phyloP scores from a whole-genome alignment of 2,113 vertebrate species.

The Gila orcuttii region DNA sequence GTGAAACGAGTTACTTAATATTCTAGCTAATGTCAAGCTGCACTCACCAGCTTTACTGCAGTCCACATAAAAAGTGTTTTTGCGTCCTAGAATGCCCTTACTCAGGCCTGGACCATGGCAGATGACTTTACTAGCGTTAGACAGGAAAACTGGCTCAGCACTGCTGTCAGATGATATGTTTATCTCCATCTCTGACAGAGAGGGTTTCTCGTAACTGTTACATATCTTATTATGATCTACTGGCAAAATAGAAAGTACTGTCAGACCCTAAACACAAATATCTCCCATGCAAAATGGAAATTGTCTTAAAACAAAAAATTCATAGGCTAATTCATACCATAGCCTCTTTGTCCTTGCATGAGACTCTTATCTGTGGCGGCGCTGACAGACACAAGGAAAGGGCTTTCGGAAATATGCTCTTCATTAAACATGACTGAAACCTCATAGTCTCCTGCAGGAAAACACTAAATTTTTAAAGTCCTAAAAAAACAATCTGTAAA shows the following conservation, averaged over 20 bases:
- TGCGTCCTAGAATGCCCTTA: constrained; percentile 83
- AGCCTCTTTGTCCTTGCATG: not conserved
- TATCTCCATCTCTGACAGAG: not conserved
- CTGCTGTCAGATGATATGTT: constrained; percentile 26
- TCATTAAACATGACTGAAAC: constrained; percentile 31
- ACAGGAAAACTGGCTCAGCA: constrained; percentile 64
- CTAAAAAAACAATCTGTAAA: constrained; percentile 4
- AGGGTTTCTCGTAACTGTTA: not conserved
- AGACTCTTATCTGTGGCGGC: not conserved
- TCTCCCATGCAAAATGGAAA: not conserved
- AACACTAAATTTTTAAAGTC: too few relatives aligned
- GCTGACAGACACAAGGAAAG: constrained; percentile 7
- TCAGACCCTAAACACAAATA: not conserved
- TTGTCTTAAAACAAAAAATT: not conserved
- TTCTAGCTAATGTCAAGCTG: not conserved
- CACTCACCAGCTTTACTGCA: constrained; percentile 86
- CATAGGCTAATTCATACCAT: not conserved
- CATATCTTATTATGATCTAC: not conserved
- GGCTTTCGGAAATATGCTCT: constrained; percentile 16
- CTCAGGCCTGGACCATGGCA: constrained; percentile 82
- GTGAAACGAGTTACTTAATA: not conserved
- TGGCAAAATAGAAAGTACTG: not conserved
- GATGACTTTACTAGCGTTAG: constrained; percentile 81
- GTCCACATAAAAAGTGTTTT: constrained; percentile 84
- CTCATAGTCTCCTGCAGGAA: constrained; percentile 2